These are phyloP conservation scores for Manis javanica DNA, from an alignment of 2,797 vertebrate genomes.

Conservation along the genomic window DNA sequence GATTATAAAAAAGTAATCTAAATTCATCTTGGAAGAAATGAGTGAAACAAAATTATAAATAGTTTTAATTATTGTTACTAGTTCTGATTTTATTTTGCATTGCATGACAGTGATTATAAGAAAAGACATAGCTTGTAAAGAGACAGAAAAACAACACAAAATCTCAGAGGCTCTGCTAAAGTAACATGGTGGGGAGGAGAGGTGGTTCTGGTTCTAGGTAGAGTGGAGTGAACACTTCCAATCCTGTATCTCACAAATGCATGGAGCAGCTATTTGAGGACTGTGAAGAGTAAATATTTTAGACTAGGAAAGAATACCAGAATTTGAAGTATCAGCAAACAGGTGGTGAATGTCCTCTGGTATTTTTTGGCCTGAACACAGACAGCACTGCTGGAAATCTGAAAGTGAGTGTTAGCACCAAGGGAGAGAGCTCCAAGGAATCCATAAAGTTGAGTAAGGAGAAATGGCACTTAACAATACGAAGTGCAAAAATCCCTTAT, in stretches of 20 bases:
- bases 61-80: background rate
- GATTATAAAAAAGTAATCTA: background rate
- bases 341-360: background rate
- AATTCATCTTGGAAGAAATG: background rate
- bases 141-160: background rate
- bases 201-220: background rate
- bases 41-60: background rate
- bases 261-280: background rate
- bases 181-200: too few species aligned
- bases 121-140: background rate
- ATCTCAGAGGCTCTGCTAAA: background rate
- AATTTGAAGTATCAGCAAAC: background rate
- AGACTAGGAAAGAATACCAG: background rate
- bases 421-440: background rate
- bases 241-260: background rate
- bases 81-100: slow-evolving; percentile 2
- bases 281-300: background rate
- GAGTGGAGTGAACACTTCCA: background rate
- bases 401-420: background rate
- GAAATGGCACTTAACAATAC: background rate
- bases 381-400: background rate
- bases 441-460: background rate
- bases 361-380: background rate
- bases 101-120: background rate
- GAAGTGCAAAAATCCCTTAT: too few species aligned